Conservation (phyloP, 2,113 vertebrate genomes). For the Melanotaenia duboulayi region DNA sequence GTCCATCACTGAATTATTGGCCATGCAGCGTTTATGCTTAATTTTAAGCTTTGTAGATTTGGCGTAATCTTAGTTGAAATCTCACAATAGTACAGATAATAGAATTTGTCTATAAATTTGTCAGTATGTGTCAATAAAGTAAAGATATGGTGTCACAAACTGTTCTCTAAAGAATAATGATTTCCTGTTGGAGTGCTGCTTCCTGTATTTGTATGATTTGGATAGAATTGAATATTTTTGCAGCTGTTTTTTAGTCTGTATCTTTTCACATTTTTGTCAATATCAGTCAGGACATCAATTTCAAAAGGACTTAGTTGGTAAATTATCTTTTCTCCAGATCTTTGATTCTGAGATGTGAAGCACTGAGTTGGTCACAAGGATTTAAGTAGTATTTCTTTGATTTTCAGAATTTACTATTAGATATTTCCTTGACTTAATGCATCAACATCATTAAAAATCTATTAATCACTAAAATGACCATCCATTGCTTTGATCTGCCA, state of each 20-base stretch:
- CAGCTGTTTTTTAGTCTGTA: neutral
- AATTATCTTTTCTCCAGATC: neutral
- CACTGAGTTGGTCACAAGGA: too few relatives aligned
- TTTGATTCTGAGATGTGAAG: neutral
- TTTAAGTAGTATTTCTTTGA: neutral
- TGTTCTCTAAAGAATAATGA: constrained; percentile 17
- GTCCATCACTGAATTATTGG: constrained; percentile 27
- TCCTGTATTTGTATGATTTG: constrained; percentile 4
- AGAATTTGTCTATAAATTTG: neutral
- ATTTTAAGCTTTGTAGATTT: constrained; percentile 35
- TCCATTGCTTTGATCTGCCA: neutral
- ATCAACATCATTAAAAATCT: too few relatives aligned
- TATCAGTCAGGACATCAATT: neutral
- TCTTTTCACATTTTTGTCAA: neutral
- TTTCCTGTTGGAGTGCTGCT: neutral
- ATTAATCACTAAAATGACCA: neutral
- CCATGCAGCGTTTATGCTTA: constrained; percentile 20
- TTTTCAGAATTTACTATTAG: neutral
- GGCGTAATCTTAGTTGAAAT: constrained; percentile 4
- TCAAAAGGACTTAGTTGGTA: neutral
- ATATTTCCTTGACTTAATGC: neutral
- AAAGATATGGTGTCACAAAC: constrained; percentile 17
- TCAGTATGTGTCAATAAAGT: constrained; percentile 18
- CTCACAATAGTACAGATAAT: constrained; percentile 4
- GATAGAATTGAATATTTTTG: neutral